A percentile compares a stretch with the other conserved stretches of the same genome.
These are phyloP conservation scores for Tenthredo notha DNA, from an alignment of 2,888 invertebrate genomes.

Conservation along the genomic window DNA sequence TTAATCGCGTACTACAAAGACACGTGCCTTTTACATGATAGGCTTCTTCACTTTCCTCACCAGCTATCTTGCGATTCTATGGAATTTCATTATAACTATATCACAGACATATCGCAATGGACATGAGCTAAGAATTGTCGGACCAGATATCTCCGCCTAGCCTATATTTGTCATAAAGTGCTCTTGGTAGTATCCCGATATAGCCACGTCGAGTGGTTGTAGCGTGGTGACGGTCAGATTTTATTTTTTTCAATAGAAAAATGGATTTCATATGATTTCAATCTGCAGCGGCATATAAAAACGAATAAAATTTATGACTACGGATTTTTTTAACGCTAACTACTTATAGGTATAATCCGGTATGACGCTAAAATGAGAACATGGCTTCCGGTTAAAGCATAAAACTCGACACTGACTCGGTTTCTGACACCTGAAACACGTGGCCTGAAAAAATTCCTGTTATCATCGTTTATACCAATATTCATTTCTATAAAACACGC, in stretches of 20 bases:
- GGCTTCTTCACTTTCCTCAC: neutral
- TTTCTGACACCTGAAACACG: constrained; percentile 21
- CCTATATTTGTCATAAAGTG: neutral
- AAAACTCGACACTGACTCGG: constrained; percentile 31
- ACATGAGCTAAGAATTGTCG: neutral
- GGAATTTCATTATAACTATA: neutral
- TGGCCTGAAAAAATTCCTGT: constrained; percentile 28
- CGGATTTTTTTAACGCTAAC: neutral
- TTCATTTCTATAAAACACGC: neutral
- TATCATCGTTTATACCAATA: neutral
- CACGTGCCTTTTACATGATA: neutral
- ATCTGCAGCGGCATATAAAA: neutral
- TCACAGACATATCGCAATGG: neutral
- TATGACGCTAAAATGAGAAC: constrained; percentile 19
- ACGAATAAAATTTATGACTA: neutral
- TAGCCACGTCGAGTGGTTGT: neutral
- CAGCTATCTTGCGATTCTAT: neutral
- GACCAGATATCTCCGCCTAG: neutral
- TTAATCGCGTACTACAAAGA: neutral
- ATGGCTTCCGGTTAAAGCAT: constrained; percentile 29
- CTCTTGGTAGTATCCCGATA: neutral
- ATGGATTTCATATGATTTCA: neutral
- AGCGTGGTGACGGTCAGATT: neutral
- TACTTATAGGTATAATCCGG: neutral
- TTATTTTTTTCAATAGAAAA: neutral